Evolutionary conservation across 2,797 vertebrate genomes (phyloP).

Genomic region (Gymnopithys bicolor): DNA sequence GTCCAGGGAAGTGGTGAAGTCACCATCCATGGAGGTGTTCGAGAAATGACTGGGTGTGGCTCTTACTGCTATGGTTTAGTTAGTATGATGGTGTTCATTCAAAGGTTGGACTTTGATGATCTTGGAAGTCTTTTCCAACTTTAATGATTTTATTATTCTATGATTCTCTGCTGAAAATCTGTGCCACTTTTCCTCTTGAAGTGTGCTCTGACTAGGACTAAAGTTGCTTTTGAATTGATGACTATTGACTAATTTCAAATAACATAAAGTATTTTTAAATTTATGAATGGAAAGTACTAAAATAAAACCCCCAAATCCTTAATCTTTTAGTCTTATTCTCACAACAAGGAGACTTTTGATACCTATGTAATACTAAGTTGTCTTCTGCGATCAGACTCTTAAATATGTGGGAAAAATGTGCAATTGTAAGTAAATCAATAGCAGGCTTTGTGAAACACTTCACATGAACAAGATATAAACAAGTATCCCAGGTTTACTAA

Average conservation of each 20-base stretch:
- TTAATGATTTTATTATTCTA: background rate
- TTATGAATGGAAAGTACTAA: background rate
- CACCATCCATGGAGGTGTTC: too few relatives aligned
- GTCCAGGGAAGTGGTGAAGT: background rate
- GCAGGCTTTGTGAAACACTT: constrained; percentile 9
- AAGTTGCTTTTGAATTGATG: background rate
- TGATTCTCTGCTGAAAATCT: background rate
- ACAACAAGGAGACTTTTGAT: background rate
- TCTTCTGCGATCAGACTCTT: background rate
- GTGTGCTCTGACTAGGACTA: background rate
- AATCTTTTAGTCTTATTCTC: background rate
- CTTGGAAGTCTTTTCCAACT: background rate
- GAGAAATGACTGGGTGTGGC: background rate
- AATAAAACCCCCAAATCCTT: background rate
- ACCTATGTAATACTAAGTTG: background rate
- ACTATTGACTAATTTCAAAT: background rate
- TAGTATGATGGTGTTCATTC: background rate
- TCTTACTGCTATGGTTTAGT: background rate
- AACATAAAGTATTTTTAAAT: background rate
- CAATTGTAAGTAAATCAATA: constrained; percentile 13
- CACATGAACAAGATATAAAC: background rate
- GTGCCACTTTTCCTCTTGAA: background rate
- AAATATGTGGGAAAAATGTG: background rate
- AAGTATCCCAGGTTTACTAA: background rate
- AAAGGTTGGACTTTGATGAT: background rate